phyloP scores from a whole-genome alignment of 1,140 invertebrate genomes.

The Scaptomyza hsui region DNA sequence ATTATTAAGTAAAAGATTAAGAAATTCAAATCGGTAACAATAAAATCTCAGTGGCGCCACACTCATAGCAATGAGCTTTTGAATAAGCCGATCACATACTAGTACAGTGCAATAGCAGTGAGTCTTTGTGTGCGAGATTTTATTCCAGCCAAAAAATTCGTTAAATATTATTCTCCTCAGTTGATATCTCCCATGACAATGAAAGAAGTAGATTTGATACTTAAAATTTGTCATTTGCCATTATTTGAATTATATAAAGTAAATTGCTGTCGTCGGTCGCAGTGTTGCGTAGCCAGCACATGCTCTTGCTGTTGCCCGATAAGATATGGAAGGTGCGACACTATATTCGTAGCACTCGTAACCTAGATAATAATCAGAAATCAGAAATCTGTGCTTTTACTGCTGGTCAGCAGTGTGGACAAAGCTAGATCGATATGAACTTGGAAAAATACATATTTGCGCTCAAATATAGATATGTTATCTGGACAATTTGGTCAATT shows the following conservation, averaged over 20 bases:
- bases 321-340: conserved; percentile 47
- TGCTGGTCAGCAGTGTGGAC: conserved; percentile 48
- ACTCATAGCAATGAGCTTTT: not conserved
- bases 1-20: too few relatives aligned
- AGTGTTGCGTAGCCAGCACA: conserved; percentile 10
- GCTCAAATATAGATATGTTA: conserved; percentile 43
- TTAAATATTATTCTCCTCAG: not conserved
- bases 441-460: not conserved
- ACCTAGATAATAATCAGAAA: conserved; percentile 56
- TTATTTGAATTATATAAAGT: conserved; percentile 43
- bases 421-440: conserved; percentile 59
- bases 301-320: conserved; percentile 36
- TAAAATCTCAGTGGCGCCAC: too few relatives aligned
- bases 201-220: not conserved
- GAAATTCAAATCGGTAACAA: not conserved
- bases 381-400: conserved; percentile 55
- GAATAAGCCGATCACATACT: too few relatives aligned
- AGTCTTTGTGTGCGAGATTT: too few relatives aligned
- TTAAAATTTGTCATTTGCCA: conserved; percentile 26
- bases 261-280: conserved; percentile 36
- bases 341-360: conserved; percentile 18
- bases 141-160: too few relatives aligned
- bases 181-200: not conserved
- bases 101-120: too few relatives aligned
- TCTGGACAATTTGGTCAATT: conserved; percentile 50